Base-by-base conservation (phyloP, 2,888 invertebrate genomes). In the Gisinianus flammeolus region DNA sequence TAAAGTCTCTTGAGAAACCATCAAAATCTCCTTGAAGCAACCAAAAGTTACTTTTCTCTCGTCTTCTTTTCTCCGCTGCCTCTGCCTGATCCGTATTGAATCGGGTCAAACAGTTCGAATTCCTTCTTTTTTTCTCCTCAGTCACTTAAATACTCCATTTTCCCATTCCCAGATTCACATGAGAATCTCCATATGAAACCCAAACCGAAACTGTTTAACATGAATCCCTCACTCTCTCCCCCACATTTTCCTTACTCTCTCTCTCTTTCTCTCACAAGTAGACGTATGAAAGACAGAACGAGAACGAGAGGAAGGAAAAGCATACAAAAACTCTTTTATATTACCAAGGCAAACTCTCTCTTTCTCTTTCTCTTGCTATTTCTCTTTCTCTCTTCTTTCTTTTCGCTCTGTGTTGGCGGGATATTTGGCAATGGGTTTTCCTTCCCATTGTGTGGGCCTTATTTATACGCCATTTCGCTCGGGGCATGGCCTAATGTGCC, bases 381-480 rank as follows among this genome's bases (percentile, higher is more conserved):
- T n/a, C n/a, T n/a, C n/a, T 10, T 16, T 44, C 16, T 44, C 44
- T 54, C 54, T 19, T 54, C 54, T n/a, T 54, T 16, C 19, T 54
- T 4, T 4, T 8, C 19, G 19, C 19, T n/a, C n/a, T 54, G 16
- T 54, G 54, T 54, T 16, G 16, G n/a, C n/a, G n/a, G n/a, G n/a
- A n/a, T n/a, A n/a, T n/a, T n/a, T n/a, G n/a, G n/a, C n/a, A n/a
- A n/a, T n/a, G n/a, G n/a, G n/a, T n/a, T n/a, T n/a, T n/a, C n/a
- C n/a, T n/a, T 10, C 26, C 26, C 24, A 64, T 64, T 28, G 54
- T 54, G 54, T 54, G 19, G 19, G 54, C n/a, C 54, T 54, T 54
- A 54, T 54, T 54, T 54, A 54, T 54, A 54, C 54, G 54, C 54
- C 54, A 54, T 54, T 54, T 54, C 54, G 16, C n/a, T 54, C 54